A percentile compares a stretch with the other conserved stretches of the same genome.
Conservation (phyloP, 2,113 vertebrate genomes). For the Mus pahari region DNA sequence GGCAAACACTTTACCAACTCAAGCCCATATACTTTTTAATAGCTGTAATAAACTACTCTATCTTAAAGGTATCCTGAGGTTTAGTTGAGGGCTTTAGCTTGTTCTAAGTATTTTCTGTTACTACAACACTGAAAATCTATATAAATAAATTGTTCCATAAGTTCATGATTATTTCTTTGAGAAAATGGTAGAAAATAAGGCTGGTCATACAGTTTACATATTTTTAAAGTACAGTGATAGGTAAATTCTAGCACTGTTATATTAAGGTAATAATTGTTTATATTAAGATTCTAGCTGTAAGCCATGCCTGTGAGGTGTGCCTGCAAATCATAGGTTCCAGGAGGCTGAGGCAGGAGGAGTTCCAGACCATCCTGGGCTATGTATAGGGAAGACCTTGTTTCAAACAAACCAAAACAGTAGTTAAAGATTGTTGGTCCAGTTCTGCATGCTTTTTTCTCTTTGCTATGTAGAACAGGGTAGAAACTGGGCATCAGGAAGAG, state of each 20-base stretch:
- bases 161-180: conserved; percentile 41
- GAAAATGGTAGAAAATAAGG: not conserved
- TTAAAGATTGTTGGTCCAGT: not conserved
- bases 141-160: conserved; percentile 41
- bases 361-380: not conserved
- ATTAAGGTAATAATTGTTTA: conserved; percentile 35
- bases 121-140: not conserved
- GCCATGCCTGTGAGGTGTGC: not conserved
- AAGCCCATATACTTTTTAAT: conserved; percentile 24
- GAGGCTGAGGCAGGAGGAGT: not conserved
- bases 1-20: not conserved
- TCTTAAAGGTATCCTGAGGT: not conserved
- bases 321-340: not conserved
- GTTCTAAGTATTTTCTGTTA: conserved; percentile 53
- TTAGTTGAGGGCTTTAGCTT: conserved; percentile 41
- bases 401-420: not conserved
- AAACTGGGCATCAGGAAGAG: not conserved
- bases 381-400: not conserved
- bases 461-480: not conserved
- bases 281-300: conserved; percentile 1
- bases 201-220: not conserved
- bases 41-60: not conserved
- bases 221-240: conserved; percentile 31
- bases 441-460: not conserved
- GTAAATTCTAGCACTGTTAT: not conserved